Base-by-base conservation (phyloP, 1,140 invertebrate species). In the Macrobrachium nipponense region DNA sequence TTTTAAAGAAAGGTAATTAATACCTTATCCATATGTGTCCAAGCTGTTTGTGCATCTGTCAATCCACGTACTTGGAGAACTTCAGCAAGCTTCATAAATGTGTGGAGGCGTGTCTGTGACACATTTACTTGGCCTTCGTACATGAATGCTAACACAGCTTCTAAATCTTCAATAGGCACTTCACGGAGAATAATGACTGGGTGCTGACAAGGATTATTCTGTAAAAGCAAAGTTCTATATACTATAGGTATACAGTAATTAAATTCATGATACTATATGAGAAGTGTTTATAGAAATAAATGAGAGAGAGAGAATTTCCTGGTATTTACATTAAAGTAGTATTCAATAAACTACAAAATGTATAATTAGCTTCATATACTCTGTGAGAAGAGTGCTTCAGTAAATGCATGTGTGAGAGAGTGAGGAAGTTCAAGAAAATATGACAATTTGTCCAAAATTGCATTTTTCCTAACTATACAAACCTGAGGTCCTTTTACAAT, bases 131-230 rank as follows among this genome's bases (percentile, higher is more conserved):
- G 90, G 36, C 93, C 93, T 89, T 94, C 92, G 90, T 96, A 97
- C 94, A 97, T 97, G 90, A 97, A 97, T 90, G 96, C 94, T 27
- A 97, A 93, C 79, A 97, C 94, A 23, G 95, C 95, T 89, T 94
- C 94, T 89, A 97, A 92, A 91, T 97, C 95, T 89, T 95, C 94
- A 89, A 94, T 96, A 90, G 95, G 95, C 64, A 97, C 95, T 91
- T 96, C 96, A 90, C 94, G 94, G 90, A 97, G 95, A 91, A 97
- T 96, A 85, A 97, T 95, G 64, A 97, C 95, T 81, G 96, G 96
- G 92, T 96, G 96, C 87, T 95, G 94, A 90, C 95, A 96, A 51
- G 95, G 95, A 91, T 96, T 96, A 91, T 96, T 95, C 92, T 94
- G 87, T 8, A 36, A 36, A 36, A 36, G 27, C 1, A 36, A 51